Conservation (phyloP, 2,113 vertebrate species). For the Ornithorhynchus anatinus region DNA sequence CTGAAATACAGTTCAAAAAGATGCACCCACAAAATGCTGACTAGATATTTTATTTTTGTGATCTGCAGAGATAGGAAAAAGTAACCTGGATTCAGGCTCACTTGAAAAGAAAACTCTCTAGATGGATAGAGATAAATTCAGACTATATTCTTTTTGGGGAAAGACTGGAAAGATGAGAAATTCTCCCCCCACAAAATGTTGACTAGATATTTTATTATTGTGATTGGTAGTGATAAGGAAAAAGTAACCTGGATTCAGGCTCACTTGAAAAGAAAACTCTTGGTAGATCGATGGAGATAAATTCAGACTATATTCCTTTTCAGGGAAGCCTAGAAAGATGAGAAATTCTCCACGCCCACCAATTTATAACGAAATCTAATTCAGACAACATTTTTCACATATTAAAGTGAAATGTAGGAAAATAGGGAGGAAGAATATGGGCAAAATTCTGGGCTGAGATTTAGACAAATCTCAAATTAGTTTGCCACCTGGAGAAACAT, state of each 20-base stretch:
- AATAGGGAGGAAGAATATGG: background rate
- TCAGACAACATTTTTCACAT: background rate
- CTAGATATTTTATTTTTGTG: background rate
- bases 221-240: background rate
- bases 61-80: constrained; percentile 1
- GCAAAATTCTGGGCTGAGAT: background rate
- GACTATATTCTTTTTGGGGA: constrained; percentile 11
- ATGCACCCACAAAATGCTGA: background rate
- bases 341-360: background rate
- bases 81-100: background rate
- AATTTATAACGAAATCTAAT: background rate
- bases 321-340: background rate
- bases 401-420: background rate
- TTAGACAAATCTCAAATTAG: too few species aligned
- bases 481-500: background rate
- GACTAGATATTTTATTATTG: too few species aligned
- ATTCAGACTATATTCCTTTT: constrained; percentile 3
- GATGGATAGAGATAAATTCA: background rate
- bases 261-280: background rate
- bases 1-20: background rate
- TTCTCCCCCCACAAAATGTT: background rate
- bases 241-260: constrained; percentile 18
- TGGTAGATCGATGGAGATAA: background rate
- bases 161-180: background rate
- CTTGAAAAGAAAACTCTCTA: background rate